Base-by-base conservation (phyloP, 2,888 invertebrate species). In the Leucoma salicis region DNA sequence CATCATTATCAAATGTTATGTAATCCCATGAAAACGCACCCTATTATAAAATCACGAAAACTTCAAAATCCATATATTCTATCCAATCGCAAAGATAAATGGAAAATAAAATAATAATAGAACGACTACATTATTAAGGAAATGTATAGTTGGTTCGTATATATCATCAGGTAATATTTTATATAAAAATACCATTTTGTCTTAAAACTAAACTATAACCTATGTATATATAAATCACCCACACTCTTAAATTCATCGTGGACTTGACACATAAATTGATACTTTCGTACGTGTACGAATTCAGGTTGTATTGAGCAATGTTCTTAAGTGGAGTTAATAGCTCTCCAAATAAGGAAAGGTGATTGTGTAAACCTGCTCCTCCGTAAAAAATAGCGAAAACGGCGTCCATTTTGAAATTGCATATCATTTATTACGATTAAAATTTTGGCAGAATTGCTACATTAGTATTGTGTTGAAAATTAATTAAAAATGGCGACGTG, bases 321-420 rank as follows among this genome's bases (percentile, higher is more conserved):
- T 21, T 14, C 8, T 31, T 40, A 28, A 46, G 38, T 36, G 12
- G 31, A 39, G 46, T 51, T 48, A 59, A 53, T 50, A 31, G 38
- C 32, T 8, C 29, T 29, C 39, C 48, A 18, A 36, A 57, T 27
- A 25, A 29, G 38, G 39, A 42, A 35, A 43, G 42, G 47, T 47
- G 46, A 52, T 60, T 58, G 41, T 14, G 52, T 15, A 57, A 59
- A 49, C 35, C 1, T 12, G 48, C 37, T 14, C 24, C 27, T 4
- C 58, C 55, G 29, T 57, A 44, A 53, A 31, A 13, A 39, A 31
- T 14, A 42, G 31, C 42, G 38, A 56, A 38, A 45, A 47, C 12
- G 3, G 11, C 14, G 7, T n/a, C 24, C 37, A 34, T 37, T 27
- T 35, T 11, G 32, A 25, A 45, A 45, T 35, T 14, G 13, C 6